These are phyloP conservation scores for Chironomus riparius DNA, from an alignment of 2,888 invertebrate species.

Conservation along the genomic window DNA sequence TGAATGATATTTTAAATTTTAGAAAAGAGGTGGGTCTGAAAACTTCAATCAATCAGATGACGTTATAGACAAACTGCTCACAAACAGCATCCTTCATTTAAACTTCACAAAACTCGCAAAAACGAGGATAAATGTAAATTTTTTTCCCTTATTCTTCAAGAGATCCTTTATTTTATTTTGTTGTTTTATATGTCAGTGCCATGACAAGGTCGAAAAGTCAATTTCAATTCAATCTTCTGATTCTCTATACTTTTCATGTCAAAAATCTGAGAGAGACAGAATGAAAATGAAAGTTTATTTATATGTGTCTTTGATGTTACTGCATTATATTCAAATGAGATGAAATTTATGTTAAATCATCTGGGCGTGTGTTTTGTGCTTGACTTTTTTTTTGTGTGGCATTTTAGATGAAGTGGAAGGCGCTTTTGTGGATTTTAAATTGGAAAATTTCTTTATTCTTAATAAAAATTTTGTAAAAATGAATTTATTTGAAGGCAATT, in stretches of 20 bases:
- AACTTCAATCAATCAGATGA: too few species aligned
- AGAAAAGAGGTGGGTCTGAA: too few species aligned
- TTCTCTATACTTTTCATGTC: neutral
- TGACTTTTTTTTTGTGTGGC: neutral
- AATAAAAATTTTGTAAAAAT: too few species aligned
- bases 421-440: too few species aligned
- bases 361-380: neutral
- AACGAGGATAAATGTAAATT: too few species aligned
- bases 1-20: too few species aligned
- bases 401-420: too few species aligned
- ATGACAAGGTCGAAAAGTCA: constrained; percentile 5
- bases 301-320: neutral
- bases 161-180: neutral
- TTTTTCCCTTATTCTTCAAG: too few species aligned
- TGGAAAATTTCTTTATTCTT: too few species aligned
- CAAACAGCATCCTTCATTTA: neutral
- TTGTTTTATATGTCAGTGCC: neutral
- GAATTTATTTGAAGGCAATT: too few species aligned
- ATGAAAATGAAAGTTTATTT: neutral
- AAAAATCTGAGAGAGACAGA: neutral
- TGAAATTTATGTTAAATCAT: neutral
- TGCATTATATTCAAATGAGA: neutral
- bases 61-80: too few species aligned
- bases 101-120: too few species aligned
- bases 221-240: neutral